These are phyloP conservation scores for Unio delphinus DNA, from an alignment of 2,888 invertebrate genomes.

Conservation along the genomic window DNA sequence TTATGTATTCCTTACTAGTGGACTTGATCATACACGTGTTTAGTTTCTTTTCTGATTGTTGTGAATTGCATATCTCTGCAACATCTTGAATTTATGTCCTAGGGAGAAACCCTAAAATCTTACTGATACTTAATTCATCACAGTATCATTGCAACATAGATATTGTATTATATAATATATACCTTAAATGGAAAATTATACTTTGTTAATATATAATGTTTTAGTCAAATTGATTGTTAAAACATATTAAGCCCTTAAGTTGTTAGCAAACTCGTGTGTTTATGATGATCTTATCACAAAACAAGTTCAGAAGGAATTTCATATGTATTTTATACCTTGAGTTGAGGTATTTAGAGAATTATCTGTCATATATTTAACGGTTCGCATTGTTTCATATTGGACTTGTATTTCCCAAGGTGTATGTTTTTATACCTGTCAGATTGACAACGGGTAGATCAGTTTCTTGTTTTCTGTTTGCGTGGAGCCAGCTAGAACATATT, in stretches of 20 bases:
- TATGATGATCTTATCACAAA: slow-evolving; percentile 19
- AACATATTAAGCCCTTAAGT: slow-evolving; percentile 50
- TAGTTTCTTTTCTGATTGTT: too few relatives aligned
- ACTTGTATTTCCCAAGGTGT: neutral
- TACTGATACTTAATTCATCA: slow-evolving; percentile 11
- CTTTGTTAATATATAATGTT: slow-evolving; percentile 48
- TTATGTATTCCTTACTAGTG: too few relatives aligned
- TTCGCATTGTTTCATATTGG: slow-evolving; percentile 6
- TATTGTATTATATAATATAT: slow-evolving; percentile 49
- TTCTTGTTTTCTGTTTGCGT: slow-evolving; percentile 36
- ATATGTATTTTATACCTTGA: neutral
- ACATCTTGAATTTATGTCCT: too few relatives aligned
- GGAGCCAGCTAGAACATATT: slow-evolving; percentile 35
- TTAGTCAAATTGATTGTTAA: slow-evolving; percentile 52
- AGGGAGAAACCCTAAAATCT: too few relatives aligned
- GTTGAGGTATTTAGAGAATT: neutral
- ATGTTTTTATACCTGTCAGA: slow-evolving; percentile 9
- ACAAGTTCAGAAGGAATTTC: neutral
- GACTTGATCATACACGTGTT: too few relatives aligned
- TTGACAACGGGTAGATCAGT: slow-evolving; percentile 37
- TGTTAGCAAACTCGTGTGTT: slow-evolving; percentile 42
- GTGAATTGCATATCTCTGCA: too few relatives aligned
- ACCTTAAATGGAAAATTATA: slow-evolving; percentile 38
- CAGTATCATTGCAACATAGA: slow-evolving; percentile 34
- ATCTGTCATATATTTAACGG: slow-evolving; percentile 1